These are phyloP conservation scores for Girardinus metallicus DNA, from an alignment of 2,797 vertebrate species.

Conservation along the genomic window DNA sequence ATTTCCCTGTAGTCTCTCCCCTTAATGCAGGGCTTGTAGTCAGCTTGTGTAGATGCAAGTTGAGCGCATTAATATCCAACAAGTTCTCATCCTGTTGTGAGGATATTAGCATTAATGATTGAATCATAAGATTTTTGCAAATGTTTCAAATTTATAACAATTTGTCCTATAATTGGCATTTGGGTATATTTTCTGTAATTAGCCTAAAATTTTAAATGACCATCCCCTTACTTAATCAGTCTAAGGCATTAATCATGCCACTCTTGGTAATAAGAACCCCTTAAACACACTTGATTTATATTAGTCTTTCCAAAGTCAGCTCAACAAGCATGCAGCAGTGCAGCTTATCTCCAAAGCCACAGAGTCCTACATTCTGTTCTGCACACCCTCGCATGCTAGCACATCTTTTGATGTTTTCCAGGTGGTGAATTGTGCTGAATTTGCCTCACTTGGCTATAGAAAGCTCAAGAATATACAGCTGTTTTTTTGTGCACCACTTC, in stretches of 20 bases:
- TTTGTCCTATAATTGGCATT: conserved; percentile 17
- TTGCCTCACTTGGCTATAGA: conserved; percentile 29
- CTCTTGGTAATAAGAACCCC: conserved; percentile 28
- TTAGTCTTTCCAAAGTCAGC: conserved; percentile 34
- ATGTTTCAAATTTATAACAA: conserved; percentile 16
- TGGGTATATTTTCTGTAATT: conserved; percentile 8
- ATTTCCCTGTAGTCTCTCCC: conserved; percentile 47
- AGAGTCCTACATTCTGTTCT: conserved; percentile 41
- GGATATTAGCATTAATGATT: conserved; percentile 10
- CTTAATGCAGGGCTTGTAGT: conserved; percentile 37
- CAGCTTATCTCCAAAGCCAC: conserved; percentile 67
- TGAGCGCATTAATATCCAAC: conserved; percentile 39
- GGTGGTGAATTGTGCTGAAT: conserved; percentile 59
- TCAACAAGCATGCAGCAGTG: conserved; percentile 16
- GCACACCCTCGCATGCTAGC: conserved; percentile 15
- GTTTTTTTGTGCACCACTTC: conserved; percentile 38
- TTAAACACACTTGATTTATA: conserved; percentile 41
- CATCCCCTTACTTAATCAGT: conserved; percentile 31
- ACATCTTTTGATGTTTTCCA: conserved; percentile 55
- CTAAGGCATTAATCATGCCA: conserved; percentile 18
- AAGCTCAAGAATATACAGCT: conserved; percentile 44
- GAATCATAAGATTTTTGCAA: background rate
- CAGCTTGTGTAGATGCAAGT: conserved; percentile 22
- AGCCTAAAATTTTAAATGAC: conserved; percentile 15
- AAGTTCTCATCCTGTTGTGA: conserved; percentile 13